Conservation (phyloP, 1,140 invertebrate genomes). For the Sitobion miscanthi region DNA sequence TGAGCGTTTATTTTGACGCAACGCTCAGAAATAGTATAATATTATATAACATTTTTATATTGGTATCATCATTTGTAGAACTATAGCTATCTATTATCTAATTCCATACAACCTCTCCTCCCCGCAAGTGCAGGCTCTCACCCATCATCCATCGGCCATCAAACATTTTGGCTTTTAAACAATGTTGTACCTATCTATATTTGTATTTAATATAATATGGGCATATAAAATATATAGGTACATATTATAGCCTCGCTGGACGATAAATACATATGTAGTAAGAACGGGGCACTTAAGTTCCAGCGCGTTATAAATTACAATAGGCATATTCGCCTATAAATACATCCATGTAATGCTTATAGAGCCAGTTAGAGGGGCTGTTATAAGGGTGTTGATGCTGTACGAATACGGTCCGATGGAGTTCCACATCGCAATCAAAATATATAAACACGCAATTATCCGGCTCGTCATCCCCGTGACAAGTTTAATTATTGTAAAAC, state of each 20-base stretch:
- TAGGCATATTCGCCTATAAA: neutral
- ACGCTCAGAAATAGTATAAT: neutral
- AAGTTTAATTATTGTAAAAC: slow-evolving; percentile 5
- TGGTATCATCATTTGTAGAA: neutral
- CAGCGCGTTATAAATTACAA: neutral
- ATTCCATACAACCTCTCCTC: neutral
- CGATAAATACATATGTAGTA: neutral
- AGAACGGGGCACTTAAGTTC: neutral
- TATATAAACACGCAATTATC: neutral
- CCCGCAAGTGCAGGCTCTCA: neutral
- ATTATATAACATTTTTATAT: neutral
- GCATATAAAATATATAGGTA: neutral
- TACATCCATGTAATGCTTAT: neutral
- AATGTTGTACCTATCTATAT: neutral
- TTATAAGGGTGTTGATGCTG: neutral
- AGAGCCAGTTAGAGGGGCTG: neutral
- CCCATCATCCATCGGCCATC: too few relatives aligned
- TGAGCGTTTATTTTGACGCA: neutral
- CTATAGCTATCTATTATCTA: neutral
- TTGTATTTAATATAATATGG: neutral
- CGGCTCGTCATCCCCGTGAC: neutral
- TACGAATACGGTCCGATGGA: neutral
- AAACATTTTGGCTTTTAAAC: neutral
- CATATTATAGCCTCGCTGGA: neutral
- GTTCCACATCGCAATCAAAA: neutral